Base-by-base conservation (phyloP, 2,797 vertebrate species). In the Semotilus atromaculatus region DNA sequence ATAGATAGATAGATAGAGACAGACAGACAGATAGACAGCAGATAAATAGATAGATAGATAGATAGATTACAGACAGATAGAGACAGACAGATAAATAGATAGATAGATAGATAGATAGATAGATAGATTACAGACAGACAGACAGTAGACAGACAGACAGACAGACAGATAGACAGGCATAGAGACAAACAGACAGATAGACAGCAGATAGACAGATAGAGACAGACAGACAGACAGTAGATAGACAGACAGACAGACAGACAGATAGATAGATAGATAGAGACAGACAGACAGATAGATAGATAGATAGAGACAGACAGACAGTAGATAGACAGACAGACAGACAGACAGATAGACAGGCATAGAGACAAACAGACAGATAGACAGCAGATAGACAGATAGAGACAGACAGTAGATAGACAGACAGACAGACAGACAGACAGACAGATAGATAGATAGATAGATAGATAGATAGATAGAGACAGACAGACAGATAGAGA, bases 261-360 rank as follows among this genome's bases (percentile, higher is more conserved):
- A 66, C 0, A 8, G 13, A 79, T 6, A 66, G 34, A 66, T 0
- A 4, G 34, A 34, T 4, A 34, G 34, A 34, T 3, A 34, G 34
- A 34, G 3, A 34, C 3, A 34, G 13, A 62, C 2, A 66, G 45
- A 60, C 16, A 6, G 7, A 29, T 1, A 18, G 1, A 53, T 0
- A 7, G 6, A 23, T 16, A n/a, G 19, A 38, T 9, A 67, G 34
- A 18, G 16, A 31, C 1, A 31, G 31, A 21, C 0, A 34, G 29
- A 36, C 0, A 55, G 31, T 0, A 26, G 14, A 31, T 31, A 34
- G 29, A 36, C 0, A 55, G 31, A 62, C 0, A 29, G 23, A 29
- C 0, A 29, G 58, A 38, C 1, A 58, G n/a, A 13, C 0, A 5
- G n/a, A 26, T 0, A 26, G 23, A 8, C 0, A 66, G 5, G n/a